A percentile compares a stretch with the other conserved stretches of the same genome.
Evolutionary conservation across 2,888 invertebrate species (phyloP).

Genomic region (Endotricha flammealis): DNA sequence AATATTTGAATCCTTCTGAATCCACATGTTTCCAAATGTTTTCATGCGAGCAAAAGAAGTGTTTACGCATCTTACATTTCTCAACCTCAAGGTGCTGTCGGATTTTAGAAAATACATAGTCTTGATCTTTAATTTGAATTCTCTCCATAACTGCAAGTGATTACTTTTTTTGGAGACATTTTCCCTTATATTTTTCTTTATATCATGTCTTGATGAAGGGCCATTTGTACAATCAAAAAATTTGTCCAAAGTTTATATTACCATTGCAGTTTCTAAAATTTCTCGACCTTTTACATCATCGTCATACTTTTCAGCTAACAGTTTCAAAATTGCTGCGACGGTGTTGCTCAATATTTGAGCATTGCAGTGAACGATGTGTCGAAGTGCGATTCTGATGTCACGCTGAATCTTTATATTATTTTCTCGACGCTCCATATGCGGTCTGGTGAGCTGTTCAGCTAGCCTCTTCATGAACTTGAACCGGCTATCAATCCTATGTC

Average conservation of each 20-base stretch:
- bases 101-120: constrained; percentile 12
- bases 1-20: constrained; percentile 12
- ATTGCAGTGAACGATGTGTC: constrained; percentile 11
- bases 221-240: constrained; percentile 13
- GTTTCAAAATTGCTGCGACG: constrained; percentile 15
- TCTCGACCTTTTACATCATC: neutral
- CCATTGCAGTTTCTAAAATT: constrained; percentile 13
- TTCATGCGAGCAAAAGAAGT: constrained; percentile 15
- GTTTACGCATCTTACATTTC: constrained; percentile 15
- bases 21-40: constrained; percentile 23
- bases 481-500: constrained; percentile 16
- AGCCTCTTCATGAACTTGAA: constrained; percentile 17
- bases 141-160: constrained; percentile 12
- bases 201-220: constrained; percentile 12
- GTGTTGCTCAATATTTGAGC: constrained; percentile 17
- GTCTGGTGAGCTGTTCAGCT: constrained; percentile 19
- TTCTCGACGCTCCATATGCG: constrained; percentile 17
- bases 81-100: constrained; percentile 3
- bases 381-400: constrained; percentile 12
- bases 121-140: constrained; percentile 12
- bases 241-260: constrained; percentile 5
- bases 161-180: constrained; percentile 12
- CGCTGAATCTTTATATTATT: constrained; percentile 16
- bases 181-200: constrained; percentile 15
- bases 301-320: neutral